Evolutionary conservation across 2,797 vertebrate species (phyloP), one percentile per base, ranked within the genome.

Genomic region (Cephalopachus bancanus): DNA sequence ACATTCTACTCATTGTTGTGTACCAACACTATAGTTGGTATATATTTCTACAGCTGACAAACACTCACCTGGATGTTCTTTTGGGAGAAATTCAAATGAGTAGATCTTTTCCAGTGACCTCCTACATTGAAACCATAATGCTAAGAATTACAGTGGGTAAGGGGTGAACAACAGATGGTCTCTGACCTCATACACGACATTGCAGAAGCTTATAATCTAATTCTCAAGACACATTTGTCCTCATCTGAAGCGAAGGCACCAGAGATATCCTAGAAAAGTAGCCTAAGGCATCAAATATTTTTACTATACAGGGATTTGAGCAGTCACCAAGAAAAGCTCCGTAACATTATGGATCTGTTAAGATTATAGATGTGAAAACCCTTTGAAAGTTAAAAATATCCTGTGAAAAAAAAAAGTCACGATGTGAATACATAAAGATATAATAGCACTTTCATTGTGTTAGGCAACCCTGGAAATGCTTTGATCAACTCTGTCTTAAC

Each of bases 181-280:
- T 62, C n/a, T 95, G 55, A 87, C 55, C 5, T 89, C 62, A 80
- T 49, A 26, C 17, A 83, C 1, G 51, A 17, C 19, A 30, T 37
- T 90, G 33, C 28, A 74, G 65, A 80, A 81, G 33, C 30, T 91
- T 89, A 33, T 86, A 85, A 69, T 94, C n/a, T 93, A 93, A 76
- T 95, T 95, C 75, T 93, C 67, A 93, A 96, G 59, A 30, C 85
- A 85, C 16, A 78, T 84, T 85, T 93, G 75, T 78, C 84, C 57
- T 87, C 72, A 81, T 75, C 33, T 80, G 51, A 93, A 64, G 33
- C 72, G 28, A 93, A 91, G 75, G 1, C 19, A 96, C 30, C 37
- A 62, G 37, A 92, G n/a, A 83, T 76, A 89, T 11, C 57, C 64
- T 95, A 37, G 26, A 79, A 96, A 95, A 78, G 28, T 71, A 20